A percentile compares a stretch with the other conserved stretches of the same genome.
These are phyloP conservation scores for Eremophila alpestris DNA, from an alignment of 2,797 vertebrate species.

Conservation along the genomic window DNA sequence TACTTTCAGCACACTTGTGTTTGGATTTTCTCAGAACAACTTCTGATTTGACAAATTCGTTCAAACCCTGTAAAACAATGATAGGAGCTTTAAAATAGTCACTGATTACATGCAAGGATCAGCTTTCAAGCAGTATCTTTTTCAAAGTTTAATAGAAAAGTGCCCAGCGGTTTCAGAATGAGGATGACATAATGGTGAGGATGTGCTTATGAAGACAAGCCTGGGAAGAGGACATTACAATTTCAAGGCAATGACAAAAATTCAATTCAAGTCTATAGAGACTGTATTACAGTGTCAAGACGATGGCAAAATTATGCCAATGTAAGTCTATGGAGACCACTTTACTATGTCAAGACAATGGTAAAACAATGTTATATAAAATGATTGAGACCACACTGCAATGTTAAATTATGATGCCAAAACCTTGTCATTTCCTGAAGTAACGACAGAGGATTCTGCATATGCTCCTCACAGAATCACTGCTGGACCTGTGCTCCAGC, in stretches of 20 bases:
- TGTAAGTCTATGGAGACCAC: conserved; percentile 79
- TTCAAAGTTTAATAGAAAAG: conserved; percentile 26
- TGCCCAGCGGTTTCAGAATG: conserved; percentile 36
- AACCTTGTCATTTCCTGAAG: conserved; percentile 74
- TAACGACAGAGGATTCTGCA: conserved; percentile 62
- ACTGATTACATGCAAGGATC: conserved; percentile 18
- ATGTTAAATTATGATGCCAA: conserved; percentile 78
- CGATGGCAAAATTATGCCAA: conserved; percentile 78
- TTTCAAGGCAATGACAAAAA: conserved; percentile 82
- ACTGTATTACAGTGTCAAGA: conserved; percentile 81
- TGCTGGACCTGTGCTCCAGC: not conserved
- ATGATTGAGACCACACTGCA: conserved; percentile 79
- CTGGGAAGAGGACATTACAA: conserved; percentile 79
- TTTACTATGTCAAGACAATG: conserved; percentile 78
- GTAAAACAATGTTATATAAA: conserved; percentile 76
- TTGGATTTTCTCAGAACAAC: conserved; percentile 10
- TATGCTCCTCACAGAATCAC: not conserved
- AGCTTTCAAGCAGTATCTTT: conserved; percentile 27
- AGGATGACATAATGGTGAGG: conserved; percentile 49
- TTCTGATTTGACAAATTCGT: not conserved
- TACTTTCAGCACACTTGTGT: not conserved
- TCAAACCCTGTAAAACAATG: conserved; percentile 1
- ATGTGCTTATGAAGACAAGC: conserved; percentile 70
- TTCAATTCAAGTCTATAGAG: conserved; percentile 81
- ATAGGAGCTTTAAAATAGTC: conserved; percentile 62